These are phyloP conservation scores for Stramonita haemastoma DNA, from an alignment of 2,888 invertebrate species.

Conservation along the genomic window DNA sequence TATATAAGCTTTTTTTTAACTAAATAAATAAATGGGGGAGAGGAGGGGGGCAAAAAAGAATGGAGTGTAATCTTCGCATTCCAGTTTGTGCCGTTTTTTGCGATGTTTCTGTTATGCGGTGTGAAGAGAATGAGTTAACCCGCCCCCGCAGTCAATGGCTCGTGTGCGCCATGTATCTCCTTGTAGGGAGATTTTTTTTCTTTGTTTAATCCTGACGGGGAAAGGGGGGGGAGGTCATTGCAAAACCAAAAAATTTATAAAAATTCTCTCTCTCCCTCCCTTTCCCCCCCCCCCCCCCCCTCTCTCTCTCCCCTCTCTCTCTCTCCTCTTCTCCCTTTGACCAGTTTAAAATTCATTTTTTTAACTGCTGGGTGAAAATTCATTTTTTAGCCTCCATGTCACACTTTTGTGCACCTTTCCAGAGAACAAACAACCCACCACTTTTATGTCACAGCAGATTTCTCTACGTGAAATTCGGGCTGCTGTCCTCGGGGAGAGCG, in stretches of 20 bases:
- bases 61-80: too few species aligned
- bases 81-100: not conserved
- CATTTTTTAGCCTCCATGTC: too few species aligned
- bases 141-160: too few species aligned
- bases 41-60: not conserved
- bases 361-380: too few species aligned
- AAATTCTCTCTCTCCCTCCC: slow-evolving; percentile 2
- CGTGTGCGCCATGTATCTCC: not conserved
- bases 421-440: too few species aligned
- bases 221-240: not conserved
- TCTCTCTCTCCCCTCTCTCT: not conserved
- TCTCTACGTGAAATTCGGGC: too few species aligned
- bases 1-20: too few species aligned
- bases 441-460: too few species aligned
- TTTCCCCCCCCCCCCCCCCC: not conserved
- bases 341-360: too few species aligned
- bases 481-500: too few species aligned
- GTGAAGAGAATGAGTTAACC: too few species aligned
- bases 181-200: not conserved
- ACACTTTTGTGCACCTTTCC: too few species aligned
- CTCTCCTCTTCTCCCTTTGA: not conserved
- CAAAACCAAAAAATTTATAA: not conserved
- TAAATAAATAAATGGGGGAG: not conserved
- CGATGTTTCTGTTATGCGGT: not conserved
- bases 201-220: not conserved